Conservation (phyloP, 2,113 vertebrate species). For the Anguilla japonica region DNA sequence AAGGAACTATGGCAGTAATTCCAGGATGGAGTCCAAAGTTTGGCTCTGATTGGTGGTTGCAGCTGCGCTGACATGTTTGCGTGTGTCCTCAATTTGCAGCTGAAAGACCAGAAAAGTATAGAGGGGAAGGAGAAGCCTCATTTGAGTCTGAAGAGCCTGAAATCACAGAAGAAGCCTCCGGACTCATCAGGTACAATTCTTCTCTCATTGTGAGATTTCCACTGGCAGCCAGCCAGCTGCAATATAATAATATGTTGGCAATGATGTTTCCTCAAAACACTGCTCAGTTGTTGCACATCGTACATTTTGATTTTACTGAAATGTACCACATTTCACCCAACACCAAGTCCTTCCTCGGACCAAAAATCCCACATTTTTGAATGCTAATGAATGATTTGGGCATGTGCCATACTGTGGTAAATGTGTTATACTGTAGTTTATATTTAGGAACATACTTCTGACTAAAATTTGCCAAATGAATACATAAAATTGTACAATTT, state of each 20-base stretch:
- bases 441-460: too few species aligned
- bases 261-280: too few species aligned
- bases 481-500: background rate
- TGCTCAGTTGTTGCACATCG: too few species aligned
- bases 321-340: too few species aligned
- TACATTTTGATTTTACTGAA: too few species aligned
- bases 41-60: background rate
- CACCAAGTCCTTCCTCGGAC: too few species aligned
- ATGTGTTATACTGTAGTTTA: too few species aligned
- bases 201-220: background rate
- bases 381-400: too few species aligned
- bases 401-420: too few species aligned
- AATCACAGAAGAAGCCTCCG: slow-evolving; percentile 72
- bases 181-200: slow-evolving; percentile 72
- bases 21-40: background rate
- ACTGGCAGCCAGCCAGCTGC: too few species aligned
- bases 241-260: too few species aligned
- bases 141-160: slow-evolving; percentile 62
- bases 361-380: too few species aligned
- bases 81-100: slow-evolving; percentile 58
- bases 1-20: background rate
- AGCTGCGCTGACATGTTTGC: background rate
- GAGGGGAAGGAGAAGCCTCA: slow-evolving; percentile 68
- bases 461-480: background rate
- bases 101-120: slow-evolving; percentile 68